Evolutionary conservation across 2,888 invertebrate species (phyloP), one percentile per base, ranked within the genome.

Genomic region (Perizoma flavofasciatum): DNA sequence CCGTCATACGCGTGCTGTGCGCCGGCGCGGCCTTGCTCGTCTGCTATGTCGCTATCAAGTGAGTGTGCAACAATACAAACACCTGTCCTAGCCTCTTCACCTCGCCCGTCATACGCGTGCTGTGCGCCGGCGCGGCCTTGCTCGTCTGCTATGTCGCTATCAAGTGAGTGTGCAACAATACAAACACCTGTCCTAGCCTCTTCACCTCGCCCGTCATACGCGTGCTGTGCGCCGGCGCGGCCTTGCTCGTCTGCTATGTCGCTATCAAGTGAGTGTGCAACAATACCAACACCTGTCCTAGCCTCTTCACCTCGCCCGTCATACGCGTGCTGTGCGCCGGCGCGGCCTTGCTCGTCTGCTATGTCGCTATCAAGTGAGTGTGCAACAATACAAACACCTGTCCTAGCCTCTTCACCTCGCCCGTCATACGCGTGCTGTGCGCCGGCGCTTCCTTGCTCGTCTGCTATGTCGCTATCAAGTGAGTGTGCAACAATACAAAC

Each of bases 41-140:
- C 64, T 96, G 96, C 77, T 98, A 98, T 78, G 94, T 97, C 60
- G 97, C 97, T 71, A 93, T 97, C 79, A 95, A 95, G 96, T 96
- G 51, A 55, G 45, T 49, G 11, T 8, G 7, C 37, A 37, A 37
- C 37, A 6, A 7, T 4, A 41, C 22, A 22, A 22, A 22, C 22
- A n/a, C n/a, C n/a, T n/a, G n/a, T n/a, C n/a, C n/a, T n/a, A n/a
- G n/a, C n/a, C 87, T 97, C 68, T 96, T 95, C 78, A 94, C 95
- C 44, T 95, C 96, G 78, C 95, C 97, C 37, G 94, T 96, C 55
- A 94, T 96, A 68, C 93, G 97, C 62, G 96, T 97, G 86, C 91
- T 96, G 33, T 96, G 96, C 54, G 96, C 96, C 60, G 97, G 97
- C 66, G 93, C 95, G 50, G 97, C 97, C 48, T 93, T 97, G 54